Percentiles rank a stretch among this genome's conserved stretches.
These are phyloP conservation scores for Heliconius cydno DNA, from an alignment of 2,888 invertebrate species.

Conservation along the genomic window DNA sequence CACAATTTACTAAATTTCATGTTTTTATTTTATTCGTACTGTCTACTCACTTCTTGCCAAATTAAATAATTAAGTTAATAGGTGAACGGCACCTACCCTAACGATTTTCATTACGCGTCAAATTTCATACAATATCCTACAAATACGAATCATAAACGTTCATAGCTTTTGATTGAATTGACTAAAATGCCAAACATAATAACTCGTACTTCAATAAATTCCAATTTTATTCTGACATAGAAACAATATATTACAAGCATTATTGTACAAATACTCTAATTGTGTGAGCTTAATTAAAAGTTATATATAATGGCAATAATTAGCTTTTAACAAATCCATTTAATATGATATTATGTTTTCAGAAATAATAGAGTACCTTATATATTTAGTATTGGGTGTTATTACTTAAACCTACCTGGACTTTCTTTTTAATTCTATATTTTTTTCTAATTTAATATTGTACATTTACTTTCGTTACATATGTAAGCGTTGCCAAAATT, in stretches of 20 bases:
- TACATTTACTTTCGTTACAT: too few relatives aligned
- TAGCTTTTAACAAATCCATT: background rate
- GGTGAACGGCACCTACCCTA: too few relatives aligned
- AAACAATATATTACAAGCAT: background rate
- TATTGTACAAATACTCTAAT: background rate
- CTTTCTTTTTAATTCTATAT: too few relatives aligned
- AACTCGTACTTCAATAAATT: background rate
- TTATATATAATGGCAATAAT: slow-evolving; percentile 2
- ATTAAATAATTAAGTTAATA: too few relatives aligned
- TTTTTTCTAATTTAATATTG: too few relatives aligned
- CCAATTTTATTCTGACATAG: background rate
- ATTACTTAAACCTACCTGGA: background rate
- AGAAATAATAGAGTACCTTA: slow-evolving; percentile 10
- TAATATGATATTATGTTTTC: background rate
- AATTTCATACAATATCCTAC: too few relatives aligned
- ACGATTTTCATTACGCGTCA: too few relatives aligned
- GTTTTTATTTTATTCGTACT: too few relatives aligned
- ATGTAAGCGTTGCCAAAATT: too few relatives aligned
- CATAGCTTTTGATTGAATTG: too few relatives aligned
- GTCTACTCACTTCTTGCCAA: too few relatives aligned
- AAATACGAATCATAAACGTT: background rate
- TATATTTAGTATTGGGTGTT: background rate
- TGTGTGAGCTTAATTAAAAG: slow-evolving; percentile 2
- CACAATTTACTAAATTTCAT: too few relatives aligned
- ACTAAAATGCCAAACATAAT: background rate